These are phyloP conservation scores for Scotopteryx bipunctaria DNA, from an alignment of 2,888 invertebrate genomes.

Conservation along the genomic window DNA sequence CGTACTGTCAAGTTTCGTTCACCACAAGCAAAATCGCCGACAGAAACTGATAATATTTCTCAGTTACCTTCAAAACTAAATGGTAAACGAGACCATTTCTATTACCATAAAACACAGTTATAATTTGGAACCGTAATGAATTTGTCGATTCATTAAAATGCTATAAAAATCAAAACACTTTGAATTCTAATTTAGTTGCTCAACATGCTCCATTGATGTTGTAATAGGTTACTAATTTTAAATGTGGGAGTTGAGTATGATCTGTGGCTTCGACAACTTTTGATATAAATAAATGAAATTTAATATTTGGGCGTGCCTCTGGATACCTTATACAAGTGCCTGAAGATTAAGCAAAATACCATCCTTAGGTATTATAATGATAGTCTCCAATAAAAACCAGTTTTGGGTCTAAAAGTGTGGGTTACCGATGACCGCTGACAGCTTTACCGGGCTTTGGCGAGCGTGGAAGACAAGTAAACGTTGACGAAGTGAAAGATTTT, in stretches of 20 bases:
- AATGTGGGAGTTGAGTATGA: slow-evolving; percentile 2
- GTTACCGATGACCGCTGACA: too few relatives aligned
- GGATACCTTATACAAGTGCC: too few relatives aligned
- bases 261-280: background rate
- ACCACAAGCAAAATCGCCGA: background rate
- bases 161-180: slow-evolving; percentile 30
- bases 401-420: too few relatives aligned
- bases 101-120: slow-evolving; percentile 26
- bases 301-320: too few relatives aligned
- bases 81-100: slow-evolving; percentile 1
- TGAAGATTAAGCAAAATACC: too few relatives aligned
- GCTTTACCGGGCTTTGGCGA: too few relatives aligned
- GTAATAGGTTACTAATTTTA: slow-evolving; percentile 22
- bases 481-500: too few relatives aligned
- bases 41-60: slow-evolving; percentile 11
- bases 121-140: slow-evolving; percentile 30
- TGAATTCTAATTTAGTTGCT: slow-evolving; percentile 27
- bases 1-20: too few relatives aligned
- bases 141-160: slow-evolving; percentile 34
- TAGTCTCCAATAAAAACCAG: too few relatives aligned
- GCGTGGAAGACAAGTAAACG: too few relatives aligned
- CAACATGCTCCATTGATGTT: slow-evolving; percentile 13
- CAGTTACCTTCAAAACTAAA: slow-evolving; percentile 1
- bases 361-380: too few relatives aligned
- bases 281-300: background rate